Conservation (phyloP, 2,888 invertebrate genomes). For the Dione juno region DNA sequence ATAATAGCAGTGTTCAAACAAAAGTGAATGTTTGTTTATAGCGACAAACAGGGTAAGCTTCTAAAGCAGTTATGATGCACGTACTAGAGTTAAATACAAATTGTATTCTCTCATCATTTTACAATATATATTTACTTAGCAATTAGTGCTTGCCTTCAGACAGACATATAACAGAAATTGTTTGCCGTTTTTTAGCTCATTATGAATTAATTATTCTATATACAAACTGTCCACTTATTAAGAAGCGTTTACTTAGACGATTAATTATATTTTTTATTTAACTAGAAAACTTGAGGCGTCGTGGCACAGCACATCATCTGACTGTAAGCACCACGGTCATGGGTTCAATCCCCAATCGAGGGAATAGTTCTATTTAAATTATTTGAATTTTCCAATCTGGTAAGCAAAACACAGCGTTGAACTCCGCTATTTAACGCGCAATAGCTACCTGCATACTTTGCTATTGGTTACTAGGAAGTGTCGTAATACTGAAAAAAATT, state of each 20-base stretch:
- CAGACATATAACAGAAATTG: not conserved
- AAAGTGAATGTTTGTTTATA: not conserved
- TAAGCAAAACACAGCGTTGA: too few relatives aligned
- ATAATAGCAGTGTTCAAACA: not conserved
- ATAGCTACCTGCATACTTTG: too few relatives aligned
- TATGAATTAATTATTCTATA: not conserved
- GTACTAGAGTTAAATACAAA: slow-evolving; percentile 2
- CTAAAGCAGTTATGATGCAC: slow-evolving; percentile 11
- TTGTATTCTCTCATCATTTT: not conserved
- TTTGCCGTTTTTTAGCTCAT: not conserved
- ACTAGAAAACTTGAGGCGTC: too few relatives aligned
- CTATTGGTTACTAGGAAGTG: too few relatives aligned
- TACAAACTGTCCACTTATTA: not conserved
- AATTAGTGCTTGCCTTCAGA: not conserved
- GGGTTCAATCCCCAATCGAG: too few relatives aligned
- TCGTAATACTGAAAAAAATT: too few relatives aligned
- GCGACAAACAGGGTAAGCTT: slow-evolving; percentile 12
- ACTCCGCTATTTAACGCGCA: too few relatives aligned
- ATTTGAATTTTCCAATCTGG: too few relatives aligned
- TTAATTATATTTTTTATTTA: not conserved
- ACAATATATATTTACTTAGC: slow-evolving; percentile 2
- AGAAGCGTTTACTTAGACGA: not conserved
- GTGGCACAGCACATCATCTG: too few relatives aligned
- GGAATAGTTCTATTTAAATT: too few relatives aligned
- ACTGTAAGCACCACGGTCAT: too few relatives aligned